Conservation (phyloP, 2,113 vertebrate species). For the Callaeas wilsoni region DNA sequence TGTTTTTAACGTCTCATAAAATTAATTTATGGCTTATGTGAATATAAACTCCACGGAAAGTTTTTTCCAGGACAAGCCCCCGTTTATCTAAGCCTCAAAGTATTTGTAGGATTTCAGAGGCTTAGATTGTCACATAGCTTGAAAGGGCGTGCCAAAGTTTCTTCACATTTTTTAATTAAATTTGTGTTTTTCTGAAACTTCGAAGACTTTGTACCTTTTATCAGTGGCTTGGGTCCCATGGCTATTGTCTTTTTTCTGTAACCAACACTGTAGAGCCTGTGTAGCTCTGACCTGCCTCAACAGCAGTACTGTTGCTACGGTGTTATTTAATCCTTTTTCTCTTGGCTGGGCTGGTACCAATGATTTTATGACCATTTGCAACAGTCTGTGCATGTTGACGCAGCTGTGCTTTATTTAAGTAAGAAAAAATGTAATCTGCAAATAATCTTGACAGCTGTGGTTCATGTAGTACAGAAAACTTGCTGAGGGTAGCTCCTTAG, state of each 20-base stretch:
- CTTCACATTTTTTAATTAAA: background rate
- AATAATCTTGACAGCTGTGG: conserved; percentile 15
- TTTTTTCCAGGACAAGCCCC: background rate
- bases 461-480: background rate
- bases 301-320: background rate
- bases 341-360: background rate
- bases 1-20: background rate
- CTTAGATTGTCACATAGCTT: background rate
- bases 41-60: background rate
- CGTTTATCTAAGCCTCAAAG: background rate
- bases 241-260: background rate
- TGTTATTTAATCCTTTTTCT: background rate
- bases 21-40: background rate
- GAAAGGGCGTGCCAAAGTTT: background rate
- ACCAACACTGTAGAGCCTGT: background rate
- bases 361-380: conserved; percentile 11
- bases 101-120: conserved; percentile 11
- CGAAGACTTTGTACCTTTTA: background rate
- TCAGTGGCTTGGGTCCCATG: background rate
- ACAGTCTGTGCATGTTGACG: background rate
- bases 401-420: conserved; percentile 47
- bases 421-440: conserved; percentile 23
- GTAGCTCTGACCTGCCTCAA: background rate
- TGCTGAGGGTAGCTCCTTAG: background rate
- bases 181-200: background rate